Evolutionary conservation across 2,888 invertebrate species (phyloP), one percentile per base, ranked within the genome.

Genomic region (Luperina nickerlii): DNA sequence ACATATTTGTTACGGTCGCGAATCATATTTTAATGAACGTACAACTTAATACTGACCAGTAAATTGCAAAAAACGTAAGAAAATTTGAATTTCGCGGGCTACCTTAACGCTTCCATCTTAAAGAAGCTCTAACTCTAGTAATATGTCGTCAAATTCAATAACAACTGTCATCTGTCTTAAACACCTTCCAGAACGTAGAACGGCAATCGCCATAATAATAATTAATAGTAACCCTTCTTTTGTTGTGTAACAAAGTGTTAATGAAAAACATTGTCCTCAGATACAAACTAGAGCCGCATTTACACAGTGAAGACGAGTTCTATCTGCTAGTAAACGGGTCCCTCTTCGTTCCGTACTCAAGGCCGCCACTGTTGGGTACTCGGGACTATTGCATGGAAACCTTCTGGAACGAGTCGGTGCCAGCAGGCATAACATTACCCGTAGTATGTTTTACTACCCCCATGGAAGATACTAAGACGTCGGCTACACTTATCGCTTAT

Each of bases 301-400:
- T 94, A 80, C 92, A 93, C 69, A 94, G 93, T 80, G 93, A 94
- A 51, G 97, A 98, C 82, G 97, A 97, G 85, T 97, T 97, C 91
- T 97, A 97, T 90, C 95, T 98, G 60, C 92, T 97, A 83, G 91
- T 95, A 48, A 97, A 97, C 87, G 98, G 98, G 38, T 97, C 97
- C 0, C 94, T 98, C 68, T 97, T 97, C 86, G 96, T 96, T 27
- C 97, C 97, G 0, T 95, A 93, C 87, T 95, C 94, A 68, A 89
- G 93, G 45, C 96, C 97, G 0, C 91, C 92, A n/a, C 92, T 97
- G 89, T 92, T 97, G 63, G 94, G 94, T 18, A 97, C 97, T 1
- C 95, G 95, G 75, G 97, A 97, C 85, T 98, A 97, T 90, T 98
- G 98, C 89, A 97, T 98, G 97, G 98, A 98, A 90, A 94, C 97